Evolutionary conservation across 1,140 invertebrate species (phyloP).

Genomic region (Coptotermes formosanus): DNA sequence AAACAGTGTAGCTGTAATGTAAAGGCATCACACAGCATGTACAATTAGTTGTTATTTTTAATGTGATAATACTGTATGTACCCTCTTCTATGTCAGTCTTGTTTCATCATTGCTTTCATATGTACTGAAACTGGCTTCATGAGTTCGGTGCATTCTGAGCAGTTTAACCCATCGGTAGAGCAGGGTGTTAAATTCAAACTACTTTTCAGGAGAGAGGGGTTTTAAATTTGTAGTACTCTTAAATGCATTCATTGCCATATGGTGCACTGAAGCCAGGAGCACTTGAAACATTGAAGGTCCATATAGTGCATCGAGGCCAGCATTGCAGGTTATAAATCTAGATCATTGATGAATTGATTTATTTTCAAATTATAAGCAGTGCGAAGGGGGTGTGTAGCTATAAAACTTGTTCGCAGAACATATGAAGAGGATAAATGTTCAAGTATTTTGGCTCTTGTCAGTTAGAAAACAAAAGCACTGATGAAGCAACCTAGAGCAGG

Average conservation of each 20-base stretch:
- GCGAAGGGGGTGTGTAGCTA: too few species aligned
- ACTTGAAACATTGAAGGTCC: too few species aligned
- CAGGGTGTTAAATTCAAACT: too few species aligned
- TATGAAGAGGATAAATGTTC: neutral
- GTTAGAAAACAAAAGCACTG: neutral
- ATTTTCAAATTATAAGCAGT: neutral
- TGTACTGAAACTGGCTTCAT: neutral
- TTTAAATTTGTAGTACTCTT: too few species aligned
- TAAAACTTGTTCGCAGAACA: neutral
- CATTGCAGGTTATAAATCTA: neutral
- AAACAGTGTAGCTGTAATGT: neutral
- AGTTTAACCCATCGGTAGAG: too few species aligned
- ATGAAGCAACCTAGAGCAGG: neutral
- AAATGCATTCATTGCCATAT: too few species aligned
- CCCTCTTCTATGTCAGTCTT: neutral
- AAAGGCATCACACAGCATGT: neutral
- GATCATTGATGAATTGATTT: neutral
- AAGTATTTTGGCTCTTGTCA: neutral
- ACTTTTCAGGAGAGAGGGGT: too few species aligned
- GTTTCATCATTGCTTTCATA: slow-evolving; percentile 16
- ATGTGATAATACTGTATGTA: neutral
- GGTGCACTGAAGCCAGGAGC: too few species aligned
- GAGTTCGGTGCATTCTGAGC: too few species aligned
- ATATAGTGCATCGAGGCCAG: too few species aligned
- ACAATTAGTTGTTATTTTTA: neutral